A percentile compares a stretch with the other conserved stretches of the same genome.
These are phyloP conservation scores for Palaemon carinicauda DNA, from an alignment of 1,140 invertebrate genomes.

Conservation along the genomic window DNA sequence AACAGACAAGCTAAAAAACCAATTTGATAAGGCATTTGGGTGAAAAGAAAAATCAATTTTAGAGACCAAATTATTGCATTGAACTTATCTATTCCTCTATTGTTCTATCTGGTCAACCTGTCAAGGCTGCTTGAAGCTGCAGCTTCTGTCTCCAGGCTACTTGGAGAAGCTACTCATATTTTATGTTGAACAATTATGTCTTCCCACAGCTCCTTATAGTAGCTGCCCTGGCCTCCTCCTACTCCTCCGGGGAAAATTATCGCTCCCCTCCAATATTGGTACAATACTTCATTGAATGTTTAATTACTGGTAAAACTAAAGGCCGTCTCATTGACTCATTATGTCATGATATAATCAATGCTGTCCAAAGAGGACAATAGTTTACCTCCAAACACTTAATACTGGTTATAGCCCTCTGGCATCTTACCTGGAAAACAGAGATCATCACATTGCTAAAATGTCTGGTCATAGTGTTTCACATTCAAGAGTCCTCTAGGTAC, in stretches of 20 bases:
- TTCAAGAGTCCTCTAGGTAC: no score
- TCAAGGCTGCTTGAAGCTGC: not conserved
- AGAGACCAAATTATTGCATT: not conserved
- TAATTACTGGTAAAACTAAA: not conserved
- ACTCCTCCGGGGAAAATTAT: not conserved
- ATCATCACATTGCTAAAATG: no score
- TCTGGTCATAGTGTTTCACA: no score
- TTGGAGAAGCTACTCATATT: not conserved
- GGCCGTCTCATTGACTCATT: not conserved
- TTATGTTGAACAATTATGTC: no score
- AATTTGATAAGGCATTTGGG: no score
- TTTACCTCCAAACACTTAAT: not conserved
- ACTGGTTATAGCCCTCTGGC: not conserved
- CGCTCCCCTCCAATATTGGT: not conserved
- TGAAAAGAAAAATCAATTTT: not conserved
- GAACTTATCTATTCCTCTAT: not conserved
- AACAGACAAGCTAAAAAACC: no score
- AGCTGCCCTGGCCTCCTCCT: not conserved
- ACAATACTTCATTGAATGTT: not conserved
- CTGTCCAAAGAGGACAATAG: not conserved
- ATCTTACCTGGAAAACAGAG: no score
- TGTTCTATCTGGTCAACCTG: not conserved
- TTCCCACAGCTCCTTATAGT: not conserved
- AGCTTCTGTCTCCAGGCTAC: not conserved
- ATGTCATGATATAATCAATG: not conserved